These are phyloP conservation scores for Amazona finschi DNA, from an alignment of 2,797 vertebrate species.

Conservation along the genomic window DNA sequence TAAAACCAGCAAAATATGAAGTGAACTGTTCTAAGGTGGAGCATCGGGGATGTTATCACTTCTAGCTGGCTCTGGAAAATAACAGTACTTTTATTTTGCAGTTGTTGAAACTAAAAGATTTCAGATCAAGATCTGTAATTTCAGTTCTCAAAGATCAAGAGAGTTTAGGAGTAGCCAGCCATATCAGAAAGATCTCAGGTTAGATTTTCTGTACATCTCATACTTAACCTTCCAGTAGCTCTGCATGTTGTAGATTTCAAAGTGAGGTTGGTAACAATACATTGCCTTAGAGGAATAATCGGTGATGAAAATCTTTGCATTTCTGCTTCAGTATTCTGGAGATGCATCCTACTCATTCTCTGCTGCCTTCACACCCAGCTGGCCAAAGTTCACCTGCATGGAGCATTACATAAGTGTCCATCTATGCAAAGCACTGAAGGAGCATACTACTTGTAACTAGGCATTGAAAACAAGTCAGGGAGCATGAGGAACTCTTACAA, in stretches of 20 bases:
- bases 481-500: rapidly evolving
- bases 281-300: background rate
- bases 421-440: background rate
- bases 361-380: background rate
- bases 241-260: background rate
- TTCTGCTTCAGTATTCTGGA: background rate
- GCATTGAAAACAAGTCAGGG: background rate
- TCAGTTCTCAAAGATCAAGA: background rate
- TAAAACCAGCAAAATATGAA: background rate
- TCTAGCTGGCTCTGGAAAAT: background rate
- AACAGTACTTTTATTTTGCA: background rate
- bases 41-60: background rate
- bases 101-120: background rate
- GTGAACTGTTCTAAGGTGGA: background rate
- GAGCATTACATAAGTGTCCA: background rate
- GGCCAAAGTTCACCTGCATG: background rate
- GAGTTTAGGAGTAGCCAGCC: background rate
- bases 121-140: background rate
- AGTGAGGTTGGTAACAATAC: background rate
- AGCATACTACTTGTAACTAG: background rate
- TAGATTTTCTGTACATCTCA: background rate
- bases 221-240: background rate
- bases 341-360: background rate
- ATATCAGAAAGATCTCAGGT: background rate
- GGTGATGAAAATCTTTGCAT: background rate